Conservation (phyloP, 2,888 invertebrate species). For the Pterostichus niger region DNA sequence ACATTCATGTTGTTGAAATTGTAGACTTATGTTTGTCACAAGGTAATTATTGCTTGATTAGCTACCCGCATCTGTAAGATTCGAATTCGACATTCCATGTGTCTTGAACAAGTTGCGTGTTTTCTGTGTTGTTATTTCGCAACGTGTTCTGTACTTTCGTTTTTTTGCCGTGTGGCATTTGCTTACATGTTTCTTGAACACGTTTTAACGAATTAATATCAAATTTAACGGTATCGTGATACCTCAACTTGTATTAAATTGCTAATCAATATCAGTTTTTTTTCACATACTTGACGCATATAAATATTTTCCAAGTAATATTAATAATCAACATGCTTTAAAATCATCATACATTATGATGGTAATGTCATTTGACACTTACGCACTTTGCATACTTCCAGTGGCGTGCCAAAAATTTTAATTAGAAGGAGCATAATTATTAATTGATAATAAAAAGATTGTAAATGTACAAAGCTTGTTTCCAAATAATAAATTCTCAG, state of each 20-base stretch:
- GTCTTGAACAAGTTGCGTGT: conserved; percentile 24
- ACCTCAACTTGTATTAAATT: conserved; percentile 37
- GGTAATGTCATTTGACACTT: conserved; percentile 33
- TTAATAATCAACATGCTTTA: not conserved
- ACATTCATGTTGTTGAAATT: conserved; percentile 43
- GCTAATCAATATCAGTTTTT: conserved; percentile 36
- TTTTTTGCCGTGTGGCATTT: conserved; percentile 56
- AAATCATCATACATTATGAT: conserved; percentile 18
- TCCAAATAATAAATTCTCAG: too few species aligned
- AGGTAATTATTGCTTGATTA: conserved; percentile 55
- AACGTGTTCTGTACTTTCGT: conserved; percentile 32
- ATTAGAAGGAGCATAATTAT: not conserved
- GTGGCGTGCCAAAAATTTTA: conserved; percentile 11
- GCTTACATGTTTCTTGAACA: conserved; percentile 29
- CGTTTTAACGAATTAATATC: conserved; percentile 36
- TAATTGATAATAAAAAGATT: not conserved
- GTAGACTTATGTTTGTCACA: conserved; percentile 62
- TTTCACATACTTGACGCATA: not conserved
- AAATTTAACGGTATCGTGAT: conserved; percentile 44
- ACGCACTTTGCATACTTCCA: not conserved
- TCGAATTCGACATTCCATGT: conserved; percentile 28
- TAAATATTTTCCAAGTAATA: conserved; percentile 18
- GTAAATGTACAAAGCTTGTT: too few species aligned
- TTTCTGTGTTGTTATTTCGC: conserved; percentile 11
- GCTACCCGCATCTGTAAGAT: conserved; percentile 20